Base-by-base conservation (phyloP, 1,140 invertebrate genomes). In the Hyles euphorbiae region DNA sequence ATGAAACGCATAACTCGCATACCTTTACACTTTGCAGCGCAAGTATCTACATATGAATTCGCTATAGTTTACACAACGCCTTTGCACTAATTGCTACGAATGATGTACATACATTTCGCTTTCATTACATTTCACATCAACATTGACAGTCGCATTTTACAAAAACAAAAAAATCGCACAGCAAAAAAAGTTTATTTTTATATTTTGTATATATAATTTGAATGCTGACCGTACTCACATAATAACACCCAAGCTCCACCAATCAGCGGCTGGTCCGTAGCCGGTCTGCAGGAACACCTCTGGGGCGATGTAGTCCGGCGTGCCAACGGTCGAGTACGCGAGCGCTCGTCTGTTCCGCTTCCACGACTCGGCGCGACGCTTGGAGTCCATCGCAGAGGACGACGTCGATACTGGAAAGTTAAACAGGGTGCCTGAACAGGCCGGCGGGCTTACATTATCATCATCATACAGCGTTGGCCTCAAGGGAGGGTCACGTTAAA, bases 221-320 rank as follows among this genome's bases (percentile, higher is more conserved):
- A 7, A 48, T 48, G 10, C 3, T 0, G 46, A 48, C n/a, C 12
- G 46, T 58, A 81, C 87, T 81, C 54, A 89, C 98, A 99, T 99
- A 69, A 99, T 99, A 50, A 99, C 98, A 49, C 99, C 99, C 49
- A 99, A 91, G 55, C 97, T 99, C 99, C 98, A 99, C 96, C 98
- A 99, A 90, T 99, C 99, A 79, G 98, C 99, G 53, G 97, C 95
- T 44, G 96, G 95, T 2, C 96, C 97, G 87, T 99, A 99, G 56
- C 99, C 99, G 33, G 97, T 98, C 90, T 99, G 98, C 71, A 98
- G 93, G 89, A 99, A 96, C 61, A 99, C 98, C 87, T 93, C 92
- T 6, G 98, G 98, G n/a, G 98, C 98, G 78, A 99, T 99, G 81
- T 99, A 99, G 91, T 99, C 98, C 5, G 98, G 98, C 34, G 99